Percentiles rank a stretch among this genome's conserved stretches.
Evolutionary conservation across 2,113 vertebrate genomes (phyloP).

Genomic region (Thermophis baileyi): DNA sequence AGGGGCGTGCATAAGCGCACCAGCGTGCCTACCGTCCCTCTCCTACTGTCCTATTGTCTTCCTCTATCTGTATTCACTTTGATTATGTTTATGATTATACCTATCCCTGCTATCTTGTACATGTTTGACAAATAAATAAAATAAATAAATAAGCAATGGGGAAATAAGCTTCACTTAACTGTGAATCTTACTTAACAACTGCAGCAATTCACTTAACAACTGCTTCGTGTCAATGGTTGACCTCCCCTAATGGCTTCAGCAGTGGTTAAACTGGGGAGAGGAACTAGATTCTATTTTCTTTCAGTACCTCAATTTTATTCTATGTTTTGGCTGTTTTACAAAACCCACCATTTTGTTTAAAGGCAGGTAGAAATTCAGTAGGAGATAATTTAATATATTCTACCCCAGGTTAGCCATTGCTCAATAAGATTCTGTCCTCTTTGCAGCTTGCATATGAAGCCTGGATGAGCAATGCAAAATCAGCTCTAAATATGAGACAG

Average conservation of each 20-base stretch:
- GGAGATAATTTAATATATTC: neutral
- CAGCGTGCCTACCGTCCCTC: too few relatives aligned
- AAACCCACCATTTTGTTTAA: neutral
- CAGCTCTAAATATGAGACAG: conserved; percentile 68
- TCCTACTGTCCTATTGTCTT: too few relatives aligned
- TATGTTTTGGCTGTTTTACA: neutral
- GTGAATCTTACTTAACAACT: neutral
- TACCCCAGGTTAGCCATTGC: neutral
- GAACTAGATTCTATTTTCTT: neutral
- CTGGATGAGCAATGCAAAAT: conserved; percentile 70
- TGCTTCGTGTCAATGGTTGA: neutral
- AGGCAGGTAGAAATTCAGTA: neutral
- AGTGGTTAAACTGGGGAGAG: neutral
- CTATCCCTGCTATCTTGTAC: too few relatives aligned
- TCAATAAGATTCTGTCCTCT: neutral
- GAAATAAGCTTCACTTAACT: neutral
- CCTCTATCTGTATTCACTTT: too few relatives aligned
- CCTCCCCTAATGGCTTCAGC: neutral
- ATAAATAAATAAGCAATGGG: too few relatives aligned
- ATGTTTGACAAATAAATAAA: too few relatives aligned
- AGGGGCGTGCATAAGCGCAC: too few relatives aligned
- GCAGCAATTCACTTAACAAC: neutral
- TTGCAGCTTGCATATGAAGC: conserved; percentile 72
- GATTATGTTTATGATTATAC: too few relatives aligned
- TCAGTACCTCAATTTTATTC: neutral